A percentile compares a stretch with the other conserved stretches of the same genome.
Conservation (phyloP, 2,797 vertebrate species). For the Eulemur mongoz region DNA sequence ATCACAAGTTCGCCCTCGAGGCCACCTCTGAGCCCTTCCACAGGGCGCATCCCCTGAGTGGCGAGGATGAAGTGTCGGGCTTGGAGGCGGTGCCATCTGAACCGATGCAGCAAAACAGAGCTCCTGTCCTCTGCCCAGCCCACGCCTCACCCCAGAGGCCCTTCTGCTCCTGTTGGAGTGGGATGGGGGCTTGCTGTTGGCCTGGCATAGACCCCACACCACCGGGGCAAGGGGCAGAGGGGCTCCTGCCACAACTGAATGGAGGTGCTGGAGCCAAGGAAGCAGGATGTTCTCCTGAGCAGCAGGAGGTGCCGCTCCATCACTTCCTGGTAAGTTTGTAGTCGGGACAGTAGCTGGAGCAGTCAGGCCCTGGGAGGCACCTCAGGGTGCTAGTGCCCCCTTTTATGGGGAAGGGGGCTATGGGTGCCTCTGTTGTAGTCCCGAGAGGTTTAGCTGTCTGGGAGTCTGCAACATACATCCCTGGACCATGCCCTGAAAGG, state of each 20-base stretch:
- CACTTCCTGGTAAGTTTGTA: neutral
- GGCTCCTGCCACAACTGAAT: neutral
- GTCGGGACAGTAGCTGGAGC: neutral
- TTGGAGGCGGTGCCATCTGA: neutral
- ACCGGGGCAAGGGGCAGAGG: neutral
- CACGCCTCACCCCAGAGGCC: neutral
- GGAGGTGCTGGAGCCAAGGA: neutral
- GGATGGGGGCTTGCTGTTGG: neutral
- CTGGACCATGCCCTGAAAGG: neutral
- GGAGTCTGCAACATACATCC: neutral
- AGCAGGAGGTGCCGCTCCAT: neutral
- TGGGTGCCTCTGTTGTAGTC: neutral
- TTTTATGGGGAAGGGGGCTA: neutral
- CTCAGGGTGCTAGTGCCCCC: too few relatives aligned
- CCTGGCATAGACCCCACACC: neutral
- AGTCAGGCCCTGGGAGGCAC: neutral
- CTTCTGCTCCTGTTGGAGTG: neutral
- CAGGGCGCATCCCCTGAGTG: neutral
- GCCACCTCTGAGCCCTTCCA: neutral
- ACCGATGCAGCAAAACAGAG: neutral
- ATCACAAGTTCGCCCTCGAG: neutral
- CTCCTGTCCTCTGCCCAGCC: neutral
- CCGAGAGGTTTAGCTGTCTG: neutral
- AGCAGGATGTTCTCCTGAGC: neutral
- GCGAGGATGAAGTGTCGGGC: neutral